Base-by-base conservation (phyloP, 2,888 invertebrate genomes). In the Campoletis raptor region DNA sequence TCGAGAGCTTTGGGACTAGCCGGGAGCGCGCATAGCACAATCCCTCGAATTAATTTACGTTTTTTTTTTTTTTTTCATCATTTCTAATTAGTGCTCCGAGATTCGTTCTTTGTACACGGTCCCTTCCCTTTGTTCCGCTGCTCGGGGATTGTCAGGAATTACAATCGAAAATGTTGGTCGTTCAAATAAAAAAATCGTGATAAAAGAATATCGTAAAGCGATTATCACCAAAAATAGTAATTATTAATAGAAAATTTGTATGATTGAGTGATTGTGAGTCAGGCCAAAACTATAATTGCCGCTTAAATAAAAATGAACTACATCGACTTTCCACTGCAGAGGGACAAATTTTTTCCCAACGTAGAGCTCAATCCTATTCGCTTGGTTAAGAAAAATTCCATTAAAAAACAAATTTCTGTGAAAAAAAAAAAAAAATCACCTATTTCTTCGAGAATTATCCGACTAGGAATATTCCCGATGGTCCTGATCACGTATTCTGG, bases 1-100 rank as follows among this genome's bases (percentile, higher is more conserved):
- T 69, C 69, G 69, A 69, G 69, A 69, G 69, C 42, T 69, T 45
- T 69, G 69, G 69, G 45, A 42, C 24, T 21, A 21, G 21, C 69
- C 45, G 40, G 45, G 18, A 69, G 40, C 45, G 69, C 21, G 24
- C 21, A 21, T 15, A 69, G 69, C 21, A 21, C 24, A 42, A 21
- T 69, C 42, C 21, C 7, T 69, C 21, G 18, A 45, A 45, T 2
- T 2, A 45, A 69, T 0, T 15, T 69, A 30, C 21, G 6, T 42
- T 30, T 61, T 54, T 52, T 52, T 52, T 52, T n/a, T n/a, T 54
- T 54, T 54, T 61, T 30, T 61, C 30, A 30, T 61, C 12, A 61
- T 61, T 30, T 61, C 30, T 30, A 30, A 61, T 61, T 61, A 30
- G 61, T 30, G 30, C 30, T 30, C 61, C 30, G 61, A 61, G 24